These are phyloP conservation scores for Poliocrania exsul DNA, from an alignment of 2,797 vertebrate genomes.

Conservation along the genomic window DNA sequence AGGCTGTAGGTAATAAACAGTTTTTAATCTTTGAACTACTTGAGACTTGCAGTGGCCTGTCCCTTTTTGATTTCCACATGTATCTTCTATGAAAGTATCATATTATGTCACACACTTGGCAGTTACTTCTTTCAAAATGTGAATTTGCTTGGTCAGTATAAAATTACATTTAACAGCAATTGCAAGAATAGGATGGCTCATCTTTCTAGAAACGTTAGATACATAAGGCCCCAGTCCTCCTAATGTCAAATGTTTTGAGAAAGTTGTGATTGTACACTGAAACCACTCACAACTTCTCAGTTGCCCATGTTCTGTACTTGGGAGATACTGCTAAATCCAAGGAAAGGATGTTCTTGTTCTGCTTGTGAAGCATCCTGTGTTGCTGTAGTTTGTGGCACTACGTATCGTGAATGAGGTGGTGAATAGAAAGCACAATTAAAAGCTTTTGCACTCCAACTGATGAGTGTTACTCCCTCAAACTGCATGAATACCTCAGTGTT, in stretches of 20 bases:
- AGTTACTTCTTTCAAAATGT: background rate
- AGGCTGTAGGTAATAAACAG: background rate
- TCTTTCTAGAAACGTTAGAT: background rate
- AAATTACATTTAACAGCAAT: background rate
- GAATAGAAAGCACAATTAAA: background rate
- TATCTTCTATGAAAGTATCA: background rate
- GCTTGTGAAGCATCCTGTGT: background rate
- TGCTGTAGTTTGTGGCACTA: background rate
- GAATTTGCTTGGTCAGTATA: background rate
- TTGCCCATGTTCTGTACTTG: background rate
- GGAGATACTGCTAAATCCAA: accelerated
- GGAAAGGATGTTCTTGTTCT: background rate
- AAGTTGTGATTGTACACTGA: background rate
- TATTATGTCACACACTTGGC: background rate
- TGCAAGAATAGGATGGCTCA: background rate
- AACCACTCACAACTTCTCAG: background rate
- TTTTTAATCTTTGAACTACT: background rate
- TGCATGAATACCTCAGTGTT: background rate
- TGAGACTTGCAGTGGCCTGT: background rate
- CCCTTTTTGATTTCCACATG: background rate
- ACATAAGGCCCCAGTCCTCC: background rate
- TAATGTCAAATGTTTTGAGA: background rate
- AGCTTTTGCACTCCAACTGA: background rate
- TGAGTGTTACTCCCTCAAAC: background rate
- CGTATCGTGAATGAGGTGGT: background rate